Percentiles rank a stretch among this genome's conserved stretches.
Evolutionary conservation across 2,888 invertebrate genomes (phyloP).

Genomic region (Diaperis boleti): DNA sequence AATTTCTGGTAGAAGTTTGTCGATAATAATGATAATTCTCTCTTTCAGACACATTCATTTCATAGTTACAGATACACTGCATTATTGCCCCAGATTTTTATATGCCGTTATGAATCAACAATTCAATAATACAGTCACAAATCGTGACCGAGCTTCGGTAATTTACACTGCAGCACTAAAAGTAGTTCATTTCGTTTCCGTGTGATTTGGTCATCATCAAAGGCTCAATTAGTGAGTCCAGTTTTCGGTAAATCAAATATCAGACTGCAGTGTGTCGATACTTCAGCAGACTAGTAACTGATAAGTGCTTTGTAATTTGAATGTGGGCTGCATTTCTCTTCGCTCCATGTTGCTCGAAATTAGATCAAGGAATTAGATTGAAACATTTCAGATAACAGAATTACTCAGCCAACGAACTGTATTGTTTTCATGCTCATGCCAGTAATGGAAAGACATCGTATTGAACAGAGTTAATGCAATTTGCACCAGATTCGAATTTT

Average conservation of each 20-base stretch:
- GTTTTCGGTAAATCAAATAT: conserved; percentile 19
- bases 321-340: conserved; percentile 15
- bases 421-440: conserved; percentile 23
- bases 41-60: too few relatives aligned
- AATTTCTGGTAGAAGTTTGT: too few relatives aligned
- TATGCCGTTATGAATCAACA: too few relatives aligned
- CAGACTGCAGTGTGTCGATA: neutral
- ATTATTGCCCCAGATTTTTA: too few relatives aligned
- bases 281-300: neutral
- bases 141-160: too few relatives aligned
- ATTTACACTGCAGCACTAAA: neutral
- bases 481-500: conserved; percentile 20
- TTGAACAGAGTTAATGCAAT: conserved; percentile 14
- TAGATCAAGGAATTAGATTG: conserved; percentile 28
- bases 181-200: neutral
- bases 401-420: conserved; percentile 23
- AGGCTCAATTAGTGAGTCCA: conserved; percentile 16
- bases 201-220: conserved; percentile 1
- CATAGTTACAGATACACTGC: too few relatives aligned
- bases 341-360: conserved; percentile 19
- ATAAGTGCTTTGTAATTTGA: conserved; percentile 24
- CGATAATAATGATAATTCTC: too few relatives aligned
- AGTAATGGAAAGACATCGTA: conserved; percentile 26
- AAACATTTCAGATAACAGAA: conserved; percentile 31
- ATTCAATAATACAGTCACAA: too few relatives aligned